Evolutionary conservation across 2,113 vertebrate genomes (phyloP).

Genomic region (Monarcha castaneiventris): DNA sequence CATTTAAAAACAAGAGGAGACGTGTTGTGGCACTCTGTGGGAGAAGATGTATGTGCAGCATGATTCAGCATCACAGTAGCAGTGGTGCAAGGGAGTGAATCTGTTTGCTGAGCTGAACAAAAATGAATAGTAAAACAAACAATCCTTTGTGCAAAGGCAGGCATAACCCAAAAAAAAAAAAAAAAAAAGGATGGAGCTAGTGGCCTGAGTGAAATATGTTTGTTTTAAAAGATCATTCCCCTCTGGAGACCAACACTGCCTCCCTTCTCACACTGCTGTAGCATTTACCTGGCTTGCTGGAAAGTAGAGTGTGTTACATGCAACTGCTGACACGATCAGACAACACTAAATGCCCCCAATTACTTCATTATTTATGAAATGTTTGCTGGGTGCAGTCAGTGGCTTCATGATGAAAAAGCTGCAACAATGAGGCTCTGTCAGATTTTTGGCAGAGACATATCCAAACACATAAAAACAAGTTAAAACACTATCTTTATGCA

Average conservation of each 20-base stretch:
- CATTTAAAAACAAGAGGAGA: not conserved
- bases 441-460: conserved; percentile 71
- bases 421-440: conserved; percentile 67
- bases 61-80: not conserved
- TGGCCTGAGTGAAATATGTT: not conserved
- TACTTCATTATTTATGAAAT: conserved; percentile 68
- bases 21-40: not conserved
- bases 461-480: conserved; percentile 77
- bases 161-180: not conserved
- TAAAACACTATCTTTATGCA: conserved; percentile 76
- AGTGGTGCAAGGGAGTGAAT: not conserved
- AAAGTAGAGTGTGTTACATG: not conserved
- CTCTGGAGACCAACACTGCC: not conserved
- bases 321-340: conserved; percentile 51
- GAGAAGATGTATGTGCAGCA: not conserved
- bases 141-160: not conserved
- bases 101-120: not conserved
- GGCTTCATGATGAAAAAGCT: conserved; percentile 58
- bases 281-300: not conserved
- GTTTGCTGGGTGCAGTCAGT: conserved; percentile 34
- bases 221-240: not conserved
- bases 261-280: not conserved
- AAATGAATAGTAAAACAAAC: not conserved
- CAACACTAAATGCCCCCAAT: conserved; percentile 31
- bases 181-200: not conserved